Evolutionary conservation across 2,888 invertebrate genomes (phyloP).

Genomic region (Clanis bilineata): DNA sequence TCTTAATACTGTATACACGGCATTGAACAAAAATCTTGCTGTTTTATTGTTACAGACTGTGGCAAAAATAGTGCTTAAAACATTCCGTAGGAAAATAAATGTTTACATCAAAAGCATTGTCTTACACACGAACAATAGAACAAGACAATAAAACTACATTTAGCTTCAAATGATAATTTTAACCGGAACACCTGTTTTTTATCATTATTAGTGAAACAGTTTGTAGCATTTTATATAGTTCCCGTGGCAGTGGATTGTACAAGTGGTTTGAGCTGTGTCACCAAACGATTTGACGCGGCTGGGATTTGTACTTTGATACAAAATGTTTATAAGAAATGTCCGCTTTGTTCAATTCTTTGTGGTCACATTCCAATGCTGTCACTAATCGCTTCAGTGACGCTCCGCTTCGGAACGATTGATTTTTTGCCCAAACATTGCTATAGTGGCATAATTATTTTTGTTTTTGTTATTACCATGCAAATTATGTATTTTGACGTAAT

Average conservation of each 20-base stretch:
- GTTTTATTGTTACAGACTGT: constrained; percentile 9
- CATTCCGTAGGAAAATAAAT: constrained; percentile 11
- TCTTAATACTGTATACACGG: neutral
- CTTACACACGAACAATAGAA: constrained; percentile 18
- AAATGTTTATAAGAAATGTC: constrained; percentile 54
- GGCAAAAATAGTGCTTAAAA: constrained; percentile 7
- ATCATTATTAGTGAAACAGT: constrained; percentile 42
- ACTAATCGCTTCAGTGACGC: constrained; percentile 51
- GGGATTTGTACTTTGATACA: constrained; percentile 44
- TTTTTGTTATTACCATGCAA: neutral
- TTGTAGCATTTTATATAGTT: constrained; percentile 44
- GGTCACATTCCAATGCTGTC: constrained; percentile 55
- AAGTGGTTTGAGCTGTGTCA: constrained; percentile 57
- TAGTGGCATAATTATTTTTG: constrained; percentile 15
- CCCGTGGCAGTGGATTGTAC: constrained; percentile 53
- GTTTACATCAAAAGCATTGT: constrained; percentile 17
- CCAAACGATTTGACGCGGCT: constrained; percentile 47
- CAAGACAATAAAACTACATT: constrained; percentile 24
- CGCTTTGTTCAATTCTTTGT: constrained; percentile 53
- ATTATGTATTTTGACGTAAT: constrained; percentile 1
- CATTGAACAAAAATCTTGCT: constrained; percentile 10
- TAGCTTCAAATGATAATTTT: constrained; percentile 24
- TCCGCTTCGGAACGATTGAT: constrained; percentile 34
- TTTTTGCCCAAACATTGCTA: constrained; percentile 28
- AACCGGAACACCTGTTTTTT: constrained; percentile 24